These are phyloP conservation scores for Allolobophora icterica DNA, from an alignment of 2,888 invertebrate genomes.

Conservation along the genomic window DNA sequence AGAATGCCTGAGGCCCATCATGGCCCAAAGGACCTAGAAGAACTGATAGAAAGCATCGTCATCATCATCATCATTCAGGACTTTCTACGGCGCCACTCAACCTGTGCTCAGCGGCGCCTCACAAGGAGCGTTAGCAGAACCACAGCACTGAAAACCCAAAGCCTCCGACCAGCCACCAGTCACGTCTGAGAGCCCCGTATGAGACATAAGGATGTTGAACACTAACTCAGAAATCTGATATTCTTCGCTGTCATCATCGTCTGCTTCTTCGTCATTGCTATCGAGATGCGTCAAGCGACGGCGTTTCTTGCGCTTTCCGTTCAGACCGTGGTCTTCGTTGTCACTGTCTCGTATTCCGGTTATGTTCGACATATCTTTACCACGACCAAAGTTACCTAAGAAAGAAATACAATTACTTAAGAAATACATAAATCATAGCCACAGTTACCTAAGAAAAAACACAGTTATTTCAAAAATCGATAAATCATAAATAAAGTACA, in stretches of 20 bases:
- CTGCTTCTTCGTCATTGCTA: slow-evolving; percentile 74
- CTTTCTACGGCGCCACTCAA: no score
- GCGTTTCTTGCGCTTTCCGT: slow-evolving; percentile 55
- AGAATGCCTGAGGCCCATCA: no score
- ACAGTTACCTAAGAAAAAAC: not conserved
- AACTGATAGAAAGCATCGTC: no score
- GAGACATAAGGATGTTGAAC: not conserved
- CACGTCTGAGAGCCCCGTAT: not conserved
- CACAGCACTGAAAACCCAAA: no score
- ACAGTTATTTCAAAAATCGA: no score
- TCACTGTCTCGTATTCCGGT: slow-evolving; percentile 56
- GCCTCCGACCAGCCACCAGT: not conserved
- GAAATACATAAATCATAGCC: not conserved
- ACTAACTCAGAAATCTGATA: slow-evolving; percentile 81
- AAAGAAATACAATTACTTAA: not conserved
- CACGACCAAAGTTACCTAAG: slow-evolving; percentile 66
- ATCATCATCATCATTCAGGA: no score
- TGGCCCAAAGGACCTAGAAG: no score
- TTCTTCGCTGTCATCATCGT: slow-evolving; percentile 77
- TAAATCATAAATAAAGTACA: no score
- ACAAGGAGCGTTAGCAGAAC: no score
- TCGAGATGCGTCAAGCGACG: slow-evolving; percentile 64
- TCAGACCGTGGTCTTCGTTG: slow-evolving; percentile 64
- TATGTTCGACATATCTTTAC: slow-evolving; percentile 91
- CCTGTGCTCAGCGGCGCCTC: no score